Percentiles rank a stretch among this genome's conserved stretches.
Conservation (phyloP, 2,888 invertebrate species). For the Chironomus riparius region DNA sequence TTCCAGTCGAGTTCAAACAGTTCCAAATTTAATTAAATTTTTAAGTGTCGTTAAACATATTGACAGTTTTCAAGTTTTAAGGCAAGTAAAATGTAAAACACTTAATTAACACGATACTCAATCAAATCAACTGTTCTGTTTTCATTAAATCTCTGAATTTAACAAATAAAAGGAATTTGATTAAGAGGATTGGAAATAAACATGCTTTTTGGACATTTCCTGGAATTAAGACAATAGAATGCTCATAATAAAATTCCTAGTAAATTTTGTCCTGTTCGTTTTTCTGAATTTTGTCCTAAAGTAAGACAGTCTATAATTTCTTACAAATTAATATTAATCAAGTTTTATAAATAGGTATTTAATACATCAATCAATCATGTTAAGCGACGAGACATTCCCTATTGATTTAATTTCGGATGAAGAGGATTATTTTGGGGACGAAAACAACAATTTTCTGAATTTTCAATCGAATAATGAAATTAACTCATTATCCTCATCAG, state of each 20-base stretch:
- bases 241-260: neutral
- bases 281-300: neutral
- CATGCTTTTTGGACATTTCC: too few species aligned
- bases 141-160: too few species aligned
- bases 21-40: neutral
- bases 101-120: too few species aligned
- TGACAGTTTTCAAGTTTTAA: neutral
- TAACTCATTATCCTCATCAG: neutral
- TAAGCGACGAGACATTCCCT: constrained; percentile 16
- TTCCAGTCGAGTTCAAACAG: neutral
- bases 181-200: too few species aligned
- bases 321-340: neutral
- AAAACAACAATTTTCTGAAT: neutral
- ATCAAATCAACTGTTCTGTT: too few species aligned
- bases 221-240: neutral
- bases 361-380: neutral
- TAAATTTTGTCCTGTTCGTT: neutral
- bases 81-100: too few species aligned
- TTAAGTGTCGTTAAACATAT: neutral
- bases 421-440: neutral
- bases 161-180: too few species aligned
- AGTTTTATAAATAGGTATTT: neutral
- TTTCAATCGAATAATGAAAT: neutral
- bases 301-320: neutral
- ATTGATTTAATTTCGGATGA: neutral